phyloP scores from a whole-genome alignment of 1,140 invertebrate species.

The Drosophila baimaii region DNA sequence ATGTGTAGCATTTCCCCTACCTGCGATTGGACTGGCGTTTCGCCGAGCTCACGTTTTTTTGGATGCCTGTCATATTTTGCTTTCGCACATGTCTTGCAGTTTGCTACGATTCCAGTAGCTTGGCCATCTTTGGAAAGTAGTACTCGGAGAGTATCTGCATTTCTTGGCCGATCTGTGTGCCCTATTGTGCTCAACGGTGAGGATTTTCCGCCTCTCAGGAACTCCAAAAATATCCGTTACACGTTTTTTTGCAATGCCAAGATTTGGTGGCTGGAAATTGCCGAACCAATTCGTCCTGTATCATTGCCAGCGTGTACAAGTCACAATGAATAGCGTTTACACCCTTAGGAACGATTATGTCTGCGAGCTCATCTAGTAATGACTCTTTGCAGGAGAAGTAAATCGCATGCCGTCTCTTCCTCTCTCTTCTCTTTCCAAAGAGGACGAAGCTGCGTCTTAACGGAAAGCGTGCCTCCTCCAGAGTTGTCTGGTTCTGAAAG shows the following conservation, averaged over 20 bases:
- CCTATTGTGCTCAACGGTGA: slow-evolving; percentile 21
- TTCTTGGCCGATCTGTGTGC: slow-evolving; percentile 23
- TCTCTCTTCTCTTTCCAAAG: slow-evolving; percentile 4
- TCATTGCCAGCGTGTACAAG: slow-evolving; percentile 1
- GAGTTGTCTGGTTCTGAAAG: too few species aligned
- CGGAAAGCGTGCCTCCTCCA: too few species aligned
- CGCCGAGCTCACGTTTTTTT: too few species aligned
- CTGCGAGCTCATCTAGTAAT: too few species aligned
- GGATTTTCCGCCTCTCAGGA: slow-evolving; percentile 9
- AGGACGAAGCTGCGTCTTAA: slow-evolving; percentile 8
- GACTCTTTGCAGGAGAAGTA: slow-evolving; percentile 3
- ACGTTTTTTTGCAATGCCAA: slow-evolving; percentile 12
- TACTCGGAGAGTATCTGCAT: slow-evolving; percentile 26
- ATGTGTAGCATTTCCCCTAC: too few species aligned
- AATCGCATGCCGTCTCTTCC: slow-evolving; percentile 5
- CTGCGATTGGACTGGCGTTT: too few species aligned
- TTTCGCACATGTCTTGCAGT: too few species aligned
- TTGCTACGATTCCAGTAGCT: slow-evolving; percentile 26
- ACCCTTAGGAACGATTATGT: too few species aligned
- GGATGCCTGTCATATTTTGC: too few species aligned
- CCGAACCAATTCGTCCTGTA: too few species aligned
- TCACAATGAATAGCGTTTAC: too few species aligned
- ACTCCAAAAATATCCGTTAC: slow-evolving; percentile 8
- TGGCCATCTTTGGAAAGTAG: slow-evolving; percentile 31
- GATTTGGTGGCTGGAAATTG: slow-evolving; percentile 22